Conservation (phyloP, 2,797 vertebrate genomes). For the Vultur gryphus region DNA sequence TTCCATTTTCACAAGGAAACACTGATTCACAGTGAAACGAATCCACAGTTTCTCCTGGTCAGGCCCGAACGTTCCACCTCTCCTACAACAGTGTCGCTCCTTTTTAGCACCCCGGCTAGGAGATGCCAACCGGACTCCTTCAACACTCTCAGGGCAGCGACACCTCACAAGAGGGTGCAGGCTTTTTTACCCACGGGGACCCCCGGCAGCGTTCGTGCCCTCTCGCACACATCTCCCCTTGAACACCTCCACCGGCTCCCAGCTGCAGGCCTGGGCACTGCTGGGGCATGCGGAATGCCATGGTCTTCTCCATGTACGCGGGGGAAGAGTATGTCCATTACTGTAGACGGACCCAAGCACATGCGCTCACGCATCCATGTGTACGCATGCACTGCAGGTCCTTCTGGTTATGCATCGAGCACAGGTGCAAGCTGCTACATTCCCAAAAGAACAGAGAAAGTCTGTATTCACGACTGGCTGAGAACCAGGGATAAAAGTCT, state of each 20-base stretch:
- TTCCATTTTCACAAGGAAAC: not conserved
- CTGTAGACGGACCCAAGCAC: not conserved
- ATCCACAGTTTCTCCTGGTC: not conserved
- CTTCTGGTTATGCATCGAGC: not conserved
- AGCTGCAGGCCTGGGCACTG: not conserved
- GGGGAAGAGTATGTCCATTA: not conserved
- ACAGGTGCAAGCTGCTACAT: fast-evolving
- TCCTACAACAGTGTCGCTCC: not conserved
- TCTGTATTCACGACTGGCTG: not conserved
- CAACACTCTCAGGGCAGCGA: not conserved
- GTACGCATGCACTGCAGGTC: not conserved
- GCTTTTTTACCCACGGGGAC: not conserved
- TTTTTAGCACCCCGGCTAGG: not conserved
- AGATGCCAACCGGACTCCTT: not conserved
- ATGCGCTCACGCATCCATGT: fast-evolving
- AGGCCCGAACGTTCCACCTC: not conserved
- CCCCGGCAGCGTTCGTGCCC: fast-evolving
- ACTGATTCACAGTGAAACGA: not conserved
- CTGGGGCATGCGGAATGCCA: not conserved
- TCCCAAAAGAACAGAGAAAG: not conserved
- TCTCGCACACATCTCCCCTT: not conserved
- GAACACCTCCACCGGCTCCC: not conserved
- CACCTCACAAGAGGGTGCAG: not conserved
- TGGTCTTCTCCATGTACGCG: fast-evolving
- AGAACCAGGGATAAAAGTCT: not conserved